Conservation (phyloP, 2,888 invertebrate genomes). For the Allophyes oxyacanthae region DNA sequence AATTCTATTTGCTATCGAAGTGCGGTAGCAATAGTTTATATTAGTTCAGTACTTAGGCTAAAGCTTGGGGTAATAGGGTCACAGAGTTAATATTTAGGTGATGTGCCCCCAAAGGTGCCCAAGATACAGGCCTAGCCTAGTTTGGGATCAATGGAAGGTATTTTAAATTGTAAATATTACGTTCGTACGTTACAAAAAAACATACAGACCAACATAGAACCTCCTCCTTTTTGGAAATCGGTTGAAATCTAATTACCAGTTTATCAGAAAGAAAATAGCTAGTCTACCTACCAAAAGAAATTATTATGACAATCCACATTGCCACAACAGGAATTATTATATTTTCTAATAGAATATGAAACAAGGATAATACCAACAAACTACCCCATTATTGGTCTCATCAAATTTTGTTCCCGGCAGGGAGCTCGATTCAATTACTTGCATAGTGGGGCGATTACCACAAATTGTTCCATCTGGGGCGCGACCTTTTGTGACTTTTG, state of each 20-base stretch:
- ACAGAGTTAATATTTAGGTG: too few relatives aligned
- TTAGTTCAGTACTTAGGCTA: too few relatives aligned
- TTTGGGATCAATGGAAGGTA: too few relatives aligned
- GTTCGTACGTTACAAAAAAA: too few relatives aligned
- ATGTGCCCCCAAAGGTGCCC: too few relatives aligned
- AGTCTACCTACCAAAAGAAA: not conserved
- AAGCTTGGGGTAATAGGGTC: too few relatives aligned
- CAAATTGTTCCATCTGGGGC: slow-evolving; percentile 35
- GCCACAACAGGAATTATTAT: slow-evolving; percentile 1
- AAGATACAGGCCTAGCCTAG: too few relatives aligned
- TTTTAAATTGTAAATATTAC: too few relatives aligned
- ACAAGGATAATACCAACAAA: not conserved
- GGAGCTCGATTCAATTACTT: slow-evolving; percentile 63
- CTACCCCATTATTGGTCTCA: slow-evolving; percentile 10
- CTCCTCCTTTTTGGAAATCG: too few relatives aligned
- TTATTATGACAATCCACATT: not conserved
- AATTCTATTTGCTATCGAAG: not conserved
- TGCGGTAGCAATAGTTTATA: too few relatives aligned
- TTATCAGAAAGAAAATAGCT: slow-evolving; percentile 7
- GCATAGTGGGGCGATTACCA: slow-evolving; percentile 36
- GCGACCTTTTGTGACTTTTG: slow-evolving; percentile 20
- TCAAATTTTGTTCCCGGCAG: slow-evolving; percentile 59
- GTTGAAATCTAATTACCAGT: too few relatives aligned
- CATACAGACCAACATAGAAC: too few relatives aligned
- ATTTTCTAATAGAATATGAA: slow-evolving; percentile 10